phyloP scores from a whole-genome alignment of 2,113 vertebrate species.

The Sakesphorus luctuosus region DNA sequence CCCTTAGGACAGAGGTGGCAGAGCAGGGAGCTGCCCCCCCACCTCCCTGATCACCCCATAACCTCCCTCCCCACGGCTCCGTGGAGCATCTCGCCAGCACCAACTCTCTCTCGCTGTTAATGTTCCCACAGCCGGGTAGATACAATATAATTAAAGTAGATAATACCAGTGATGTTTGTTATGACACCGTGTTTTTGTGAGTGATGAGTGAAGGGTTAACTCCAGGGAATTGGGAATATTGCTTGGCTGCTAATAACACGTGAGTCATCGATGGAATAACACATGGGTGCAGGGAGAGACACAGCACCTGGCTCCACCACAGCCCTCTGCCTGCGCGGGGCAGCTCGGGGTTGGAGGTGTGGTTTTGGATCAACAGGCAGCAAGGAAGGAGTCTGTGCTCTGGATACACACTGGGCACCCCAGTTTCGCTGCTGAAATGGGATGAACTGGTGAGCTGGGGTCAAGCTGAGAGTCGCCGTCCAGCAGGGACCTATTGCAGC shows the following conservation, averaged over 20 bases:
- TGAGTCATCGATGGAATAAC: slow-evolving; percentile 59
- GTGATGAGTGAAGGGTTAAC: slow-evolving; percentile 63
- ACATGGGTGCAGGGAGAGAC: slow-evolving; percentile 47
- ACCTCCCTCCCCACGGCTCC: background rate
- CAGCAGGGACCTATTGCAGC: background rate
- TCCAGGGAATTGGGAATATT: slow-evolving; percentile 62
- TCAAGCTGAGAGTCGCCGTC: background rate
- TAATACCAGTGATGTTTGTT: slow-evolving; percentile 47
- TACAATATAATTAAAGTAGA: slow-evolving; percentile 42
- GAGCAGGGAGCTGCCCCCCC: background rate
- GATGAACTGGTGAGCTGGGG: background rate
- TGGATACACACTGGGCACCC: rapidly evolving
- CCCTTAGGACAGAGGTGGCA: background rate
- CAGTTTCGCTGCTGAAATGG: rapidly evolving
- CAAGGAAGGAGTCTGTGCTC: rapidly evolving
- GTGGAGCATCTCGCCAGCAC: background rate
- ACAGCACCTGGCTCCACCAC: slow-evolving; percentile 1
- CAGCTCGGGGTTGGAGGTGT: background rate
- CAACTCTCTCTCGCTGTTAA: background rate
- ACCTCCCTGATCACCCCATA: background rate
- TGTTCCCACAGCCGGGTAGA: background rate
- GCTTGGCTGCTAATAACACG: slow-evolving; percentile 56
- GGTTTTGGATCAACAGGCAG: background rate
- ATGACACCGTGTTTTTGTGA: slow-evolving; percentile 41
- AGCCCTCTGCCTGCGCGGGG: background rate